These are phyloP conservation scores for Serrognathus titanus DNA, from an alignment of 2,888 invertebrate species.

Conservation along the genomic window DNA sequence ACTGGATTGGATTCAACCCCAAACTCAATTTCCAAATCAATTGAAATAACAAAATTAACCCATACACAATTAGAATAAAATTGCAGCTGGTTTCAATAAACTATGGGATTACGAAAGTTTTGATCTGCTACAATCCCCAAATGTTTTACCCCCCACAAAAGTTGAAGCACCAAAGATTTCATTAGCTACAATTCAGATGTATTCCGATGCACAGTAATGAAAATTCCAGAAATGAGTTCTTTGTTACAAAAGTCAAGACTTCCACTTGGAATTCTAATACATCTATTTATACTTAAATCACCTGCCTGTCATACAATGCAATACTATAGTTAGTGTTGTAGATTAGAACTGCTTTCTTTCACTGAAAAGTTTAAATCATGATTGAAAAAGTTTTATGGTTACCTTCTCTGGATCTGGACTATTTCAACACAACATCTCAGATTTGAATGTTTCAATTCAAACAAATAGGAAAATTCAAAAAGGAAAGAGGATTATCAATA, in stretches of 20 bases:
- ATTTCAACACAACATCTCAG: too few species aligned
- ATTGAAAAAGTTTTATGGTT: too few species aligned
- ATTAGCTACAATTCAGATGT: conserved; percentile 85
- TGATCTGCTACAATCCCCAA: conserved; percentile 81
- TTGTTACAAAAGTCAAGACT: conserved; percentile 91
- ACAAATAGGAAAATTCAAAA: too few species aligned
- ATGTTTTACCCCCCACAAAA: conserved; percentile 76
- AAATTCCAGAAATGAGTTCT: conserved; percentile 89
- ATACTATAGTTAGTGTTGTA: conserved; percentile 95
- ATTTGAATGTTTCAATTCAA: too few species aligned
- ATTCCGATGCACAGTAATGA: conserved; percentile 92
- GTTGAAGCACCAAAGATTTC: conserved; percentile 75
- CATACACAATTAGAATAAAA: conserved; percentile 17
- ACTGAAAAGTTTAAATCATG: too few species aligned
- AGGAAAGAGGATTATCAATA: too few species aligned
- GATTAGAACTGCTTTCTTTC: too few species aligned
- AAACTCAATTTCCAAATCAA: conserved; percentile 21
- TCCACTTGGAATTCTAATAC: conserved; percentile 94
- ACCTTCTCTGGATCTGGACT: too few species aligned
- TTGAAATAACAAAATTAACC: conserved; percentile 9
- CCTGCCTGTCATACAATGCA: conserved; percentile 94
- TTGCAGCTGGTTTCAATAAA: conserved; percentile 70
- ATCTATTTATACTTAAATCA: conserved; percentile 96
- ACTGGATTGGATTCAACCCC: too few species aligned
- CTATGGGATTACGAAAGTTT: conserved; percentile 80